Conservation (phyloP, 2,888 invertebrate genomes). For the Lottia gigantea region DNA sequence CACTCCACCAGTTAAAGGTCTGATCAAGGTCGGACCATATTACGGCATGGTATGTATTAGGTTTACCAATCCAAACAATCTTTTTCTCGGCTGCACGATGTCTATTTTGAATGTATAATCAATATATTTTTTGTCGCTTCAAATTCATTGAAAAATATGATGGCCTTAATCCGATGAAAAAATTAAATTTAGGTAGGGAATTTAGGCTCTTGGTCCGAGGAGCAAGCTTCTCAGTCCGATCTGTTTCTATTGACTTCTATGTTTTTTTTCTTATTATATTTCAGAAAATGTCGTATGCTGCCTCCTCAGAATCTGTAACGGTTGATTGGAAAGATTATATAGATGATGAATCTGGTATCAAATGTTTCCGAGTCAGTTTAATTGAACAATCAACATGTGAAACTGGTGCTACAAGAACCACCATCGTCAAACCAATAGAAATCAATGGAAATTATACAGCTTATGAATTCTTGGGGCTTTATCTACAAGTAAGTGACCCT, state of each 20-base stretch:
- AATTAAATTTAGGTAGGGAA: too few species aligned
- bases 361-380: slow-evolving; percentile 5
- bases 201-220: too few species aligned
- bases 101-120: too few species aligned
- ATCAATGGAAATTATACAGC: slow-evolving; percentile 23
- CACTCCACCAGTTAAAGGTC: slow-evolving; percentile 35
- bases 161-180: too few species aligned
- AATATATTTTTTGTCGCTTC: too few species aligned
- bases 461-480: slow-evolving; percentile 31
- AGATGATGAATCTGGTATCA: slow-evolving; percentile 23
- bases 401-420: neutral
- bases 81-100: too few species aligned
- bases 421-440: slow-evolving; percentile 20
- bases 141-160: too few species aligned
- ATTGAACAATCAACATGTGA: slow-evolving; percentile 14
- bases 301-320: neutral
- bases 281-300: slow-evolving; percentile 22
- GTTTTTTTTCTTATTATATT: too few species aligned
- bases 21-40: slow-evolving; percentile 39
- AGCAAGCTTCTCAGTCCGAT: too few species aligned
- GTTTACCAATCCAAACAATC: too few species aligned
- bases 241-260: too few species aligned
- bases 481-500: slow-evolving; percentile 23
- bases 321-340: slow-evolving; percentile 20
- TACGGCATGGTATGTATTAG: slow-evolving; percentile 37